Evolutionary conservation across 2,888 invertebrate species (phyloP).

Genomic region (Leptopilina drosophilae): DNA sequence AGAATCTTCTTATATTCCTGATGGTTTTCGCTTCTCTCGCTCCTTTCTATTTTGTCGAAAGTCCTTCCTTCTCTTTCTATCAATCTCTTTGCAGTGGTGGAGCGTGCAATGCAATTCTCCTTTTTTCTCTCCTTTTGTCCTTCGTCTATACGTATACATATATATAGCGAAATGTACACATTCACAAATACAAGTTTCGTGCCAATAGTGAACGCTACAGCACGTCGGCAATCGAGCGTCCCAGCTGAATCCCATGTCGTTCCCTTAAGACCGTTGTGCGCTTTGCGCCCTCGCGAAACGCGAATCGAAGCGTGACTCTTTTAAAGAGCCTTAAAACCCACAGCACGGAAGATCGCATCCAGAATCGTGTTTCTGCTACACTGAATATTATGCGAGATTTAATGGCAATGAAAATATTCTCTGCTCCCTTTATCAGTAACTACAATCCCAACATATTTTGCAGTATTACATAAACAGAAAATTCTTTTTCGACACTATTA

Average conservation of each 20-base stretch:
- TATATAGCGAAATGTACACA: not conserved
- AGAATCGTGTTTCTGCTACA: constrained; percentile 32
- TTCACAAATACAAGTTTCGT: constrained; percentile 41
- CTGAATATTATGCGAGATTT: constrained; percentile 32
- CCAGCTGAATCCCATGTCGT: constrained; percentile 52
- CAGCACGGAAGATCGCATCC: constrained; percentile 39
- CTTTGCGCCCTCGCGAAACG: constrained; percentile 37
- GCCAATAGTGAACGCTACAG: constrained; percentile 49
- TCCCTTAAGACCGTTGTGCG: constrained; percentile 26
- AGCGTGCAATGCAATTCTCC: constrained; percentile 26
- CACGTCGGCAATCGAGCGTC: constrained; percentile 62
- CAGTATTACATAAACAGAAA: too few relatives aligned
- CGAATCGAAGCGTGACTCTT: constrained; percentile 59
- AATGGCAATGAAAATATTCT: constrained; percentile 29
- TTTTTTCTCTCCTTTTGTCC: constrained; percentile 38
- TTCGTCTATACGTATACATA: not conserved
- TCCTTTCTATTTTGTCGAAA: constrained; percentile 36
- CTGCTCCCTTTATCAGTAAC: constrained; percentile 6
- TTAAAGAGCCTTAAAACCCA: constrained; percentile 52
- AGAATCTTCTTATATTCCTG: constrained; percentile 18
- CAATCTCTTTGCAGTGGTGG: constrained; percentile 29
- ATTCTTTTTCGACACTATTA: too few relatives aligned
- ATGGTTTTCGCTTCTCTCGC: constrained; percentile 33
- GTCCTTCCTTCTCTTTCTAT: constrained; percentile 40
- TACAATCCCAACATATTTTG: not conserved